Base-by-base conservation (phyloP, 1,140 invertebrate genomes). In the Maconellicoccus hirsutus region DNA sequence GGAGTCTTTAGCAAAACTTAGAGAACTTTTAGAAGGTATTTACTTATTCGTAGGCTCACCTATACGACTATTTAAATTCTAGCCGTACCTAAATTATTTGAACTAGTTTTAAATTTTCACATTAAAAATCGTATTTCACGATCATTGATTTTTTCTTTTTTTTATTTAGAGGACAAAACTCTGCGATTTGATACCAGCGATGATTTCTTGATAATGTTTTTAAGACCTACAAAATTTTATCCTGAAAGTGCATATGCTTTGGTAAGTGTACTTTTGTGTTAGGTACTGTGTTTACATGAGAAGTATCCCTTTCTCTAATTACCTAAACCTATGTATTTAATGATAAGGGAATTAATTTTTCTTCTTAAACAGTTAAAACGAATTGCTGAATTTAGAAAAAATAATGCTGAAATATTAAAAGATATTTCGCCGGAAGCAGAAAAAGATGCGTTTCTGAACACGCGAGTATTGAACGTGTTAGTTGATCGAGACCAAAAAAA, bases 151-250 rank as follows among this genome's bases (percentile, higher is more conserved):
- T 19, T 52, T 52, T 52, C 2, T 3, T 52, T 6, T 52, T 52
- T 72, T 61, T 76, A n/a, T 76, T 71, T 72, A 77, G 76, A 72
- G 8, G 73, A 75, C 10, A 70, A 71, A 1, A 72, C 39, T 12
- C 16, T 77, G 16, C 61, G 72, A 59, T 76, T 72, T 72, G 73
- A 74, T 70, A 86, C 88, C 27, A 87, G 89, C 72, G 89, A 91
- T 74, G 87, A 89, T 1, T 84, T 89, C 26, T 80, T 92, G 0
- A 81, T 85, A 22, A 87, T 89, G 26, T 91, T 91, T 75, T 79
- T 92, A 16, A 82, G 90, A 39, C 88, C 88, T 29, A 89, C 87
- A 77, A 91, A 92, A 78, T 92, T 84, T 78, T 92, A 91, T 76
- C 84, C 89, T 0, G 82, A 91, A 73, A 90, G 89, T 79, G 89